These are phyloP conservation scores for Sminthurides bifidus DNA, from an alignment of 1,140 invertebrate species.

Conservation along the genomic window DNA sequence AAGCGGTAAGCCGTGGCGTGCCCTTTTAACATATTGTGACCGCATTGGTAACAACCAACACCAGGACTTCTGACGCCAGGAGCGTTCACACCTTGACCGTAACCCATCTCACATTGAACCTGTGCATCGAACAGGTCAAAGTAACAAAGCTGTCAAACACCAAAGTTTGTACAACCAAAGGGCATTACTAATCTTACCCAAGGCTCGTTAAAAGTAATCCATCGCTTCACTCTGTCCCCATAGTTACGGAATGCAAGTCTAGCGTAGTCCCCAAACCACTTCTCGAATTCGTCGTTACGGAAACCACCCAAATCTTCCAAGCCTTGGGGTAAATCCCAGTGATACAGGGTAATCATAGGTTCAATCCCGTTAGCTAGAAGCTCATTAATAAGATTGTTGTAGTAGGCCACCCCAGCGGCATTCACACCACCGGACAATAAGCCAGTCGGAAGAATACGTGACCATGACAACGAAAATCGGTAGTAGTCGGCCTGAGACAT, in stretches of 20 bases:
- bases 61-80: constrained; percentile 25
- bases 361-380: constrained; percentile 27
- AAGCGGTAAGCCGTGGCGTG: constrained; percentile 30
- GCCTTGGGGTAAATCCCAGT: constrained; percentile 35
- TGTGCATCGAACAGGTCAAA: background rate
- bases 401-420: constrained; percentile 35
- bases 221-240: constrained; percentile 41
- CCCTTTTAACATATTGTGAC: constrained; percentile 22
- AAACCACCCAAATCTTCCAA: constrained; percentile 36
- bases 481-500: constrained; percentile 19
- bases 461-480: constrained; percentile 34
- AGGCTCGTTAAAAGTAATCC: constrained; percentile 64
- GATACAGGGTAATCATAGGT: constrained; percentile 35
- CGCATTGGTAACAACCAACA: constrained; percentile 13
- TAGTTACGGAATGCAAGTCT: constrained; percentile 30
- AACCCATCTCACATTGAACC: too few relatives aligned
- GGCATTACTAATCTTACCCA: background rate
- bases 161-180: background rate
- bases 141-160: background rate
- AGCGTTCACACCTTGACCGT: constrained; percentile 38
- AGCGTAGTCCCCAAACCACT: constrained; percentile 33
- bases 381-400: constrained; percentile 30
- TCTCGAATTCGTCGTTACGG: constrained; percentile 34
- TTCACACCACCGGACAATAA: constrained; percentile 28
- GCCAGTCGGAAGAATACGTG: constrained; percentile 34